Base-by-base conservation (phyloP, 2,797 vertebrate species). In the Alcedo atthis region DNA sequence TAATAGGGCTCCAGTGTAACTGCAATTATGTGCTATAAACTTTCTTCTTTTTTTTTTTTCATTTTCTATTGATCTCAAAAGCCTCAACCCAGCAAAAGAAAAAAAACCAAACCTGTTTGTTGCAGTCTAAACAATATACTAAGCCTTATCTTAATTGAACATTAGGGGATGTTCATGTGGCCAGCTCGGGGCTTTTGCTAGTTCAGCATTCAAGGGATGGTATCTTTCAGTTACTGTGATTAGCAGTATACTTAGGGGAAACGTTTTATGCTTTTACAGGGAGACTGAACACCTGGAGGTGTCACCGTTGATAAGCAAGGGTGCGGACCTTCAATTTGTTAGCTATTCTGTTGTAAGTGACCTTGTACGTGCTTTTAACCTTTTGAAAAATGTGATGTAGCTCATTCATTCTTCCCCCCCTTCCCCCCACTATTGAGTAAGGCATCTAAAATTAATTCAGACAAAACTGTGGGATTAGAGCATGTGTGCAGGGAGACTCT, bases 121-220 rank as follows among this genome's bases (percentile, higher is more conserved):
- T 85, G 84, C 87, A 89, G 70, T 63, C 77, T 45, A 80, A 92
- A 92, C 76, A 92, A 89, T 91, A 77, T 33, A 48, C 48, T 55
- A 40, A 93, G 55, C 46, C 84, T 96, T 94, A 94, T 96, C 94
- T 96, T 95, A 95, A 92, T 90, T 89, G 96, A 93, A 81, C 90
- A 89, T 91, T 94, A 94, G 81, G 71, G 90, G 89, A 68, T 77
- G 85, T 69, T 95, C 81, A n/a, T 55, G 30, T 53, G 92, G 85
- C 45, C 85, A 76, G 68, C 84, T 49, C 2, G 0, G 64, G 43
- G 84, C 61, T 95, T 95, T 81, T 95, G 76, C 94, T 89, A 43
- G 68, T 90, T 96, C 96, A 95, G 91, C 94, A 78, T 76, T 89
- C 37, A 19, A n/a, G 83, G 83, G 73, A 90, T 49, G 75, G 73